Evolutionary conservation across 1,140 invertebrate genomes (phyloP), one percentile per base, ranked within the genome.

Genomic region (Lucilia cuprina): DNA sequence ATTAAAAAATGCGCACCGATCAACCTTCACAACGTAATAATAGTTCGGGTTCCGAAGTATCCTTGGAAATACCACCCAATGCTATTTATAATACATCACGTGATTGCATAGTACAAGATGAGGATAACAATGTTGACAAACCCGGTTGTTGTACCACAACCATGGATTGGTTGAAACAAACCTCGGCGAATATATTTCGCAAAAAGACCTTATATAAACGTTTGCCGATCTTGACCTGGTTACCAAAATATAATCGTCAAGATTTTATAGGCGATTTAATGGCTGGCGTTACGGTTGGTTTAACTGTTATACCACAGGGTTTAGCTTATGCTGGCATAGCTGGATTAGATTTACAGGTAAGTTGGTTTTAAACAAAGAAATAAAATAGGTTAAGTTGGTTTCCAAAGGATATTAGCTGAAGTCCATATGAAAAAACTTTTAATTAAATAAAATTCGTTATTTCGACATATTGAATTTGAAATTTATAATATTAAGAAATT

Each of bases 251-350:
- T 91, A 93, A 93, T 74, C 90, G 91, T 78, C 92, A 93, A 47
- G 93, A 93, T 12, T 93, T 93, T 10, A 89, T 95, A 8, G 93
- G 94, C 2, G 96, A 97, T 91, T 90, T 97, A 47, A 94, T 97
- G 65, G 97, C 97, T 9, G 97, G 97, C 74, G 92, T 98, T 30
- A 98, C 97, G 2, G 94, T 97, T 14, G 96, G 96, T 1, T 92
- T 98, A 21, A 98, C 96, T 12, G 95, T 96, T 34, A 96, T 96
- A 85, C 95, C 95, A 19, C 95, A 96, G 88, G 95, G 95, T 2
- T 89, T 98, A 84, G 97, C 97, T 9, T 98, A 98, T 91, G 94
- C 96, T 14, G 95, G 94, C 85, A 95, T 98, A 77, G 97, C 96
- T 30, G 95, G 95, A 14, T 89, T 98, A 86, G 95, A 95, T 47